These are phyloP conservation scores for Zapornia atra DNA, from an alignment of 2,113 vertebrate genomes.

Conservation along the genomic window DNA sequence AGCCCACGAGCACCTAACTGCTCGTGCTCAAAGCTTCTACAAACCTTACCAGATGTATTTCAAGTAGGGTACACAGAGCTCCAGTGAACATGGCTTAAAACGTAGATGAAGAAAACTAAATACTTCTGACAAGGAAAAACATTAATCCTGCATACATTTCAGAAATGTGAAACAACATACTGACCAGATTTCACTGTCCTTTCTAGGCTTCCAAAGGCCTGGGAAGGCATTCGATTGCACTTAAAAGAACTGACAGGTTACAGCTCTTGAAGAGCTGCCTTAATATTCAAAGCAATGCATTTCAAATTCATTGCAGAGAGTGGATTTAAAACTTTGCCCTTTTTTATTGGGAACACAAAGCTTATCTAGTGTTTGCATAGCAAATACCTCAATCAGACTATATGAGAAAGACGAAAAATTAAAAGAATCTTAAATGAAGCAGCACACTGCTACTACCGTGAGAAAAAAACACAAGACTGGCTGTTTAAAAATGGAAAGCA, in stretches of 20 bases:
- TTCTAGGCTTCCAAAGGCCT: background rate
- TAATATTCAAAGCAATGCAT: background rate
- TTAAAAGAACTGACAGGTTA: background rate
- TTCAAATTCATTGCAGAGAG: background rate
- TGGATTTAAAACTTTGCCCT: background rate
- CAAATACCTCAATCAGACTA: background rate
- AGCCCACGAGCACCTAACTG: background rate
- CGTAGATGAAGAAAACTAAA: fast-evolving
- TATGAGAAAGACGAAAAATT: background rate
- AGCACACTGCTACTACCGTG: background rate
- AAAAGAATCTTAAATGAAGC: background rate
- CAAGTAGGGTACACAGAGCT: background rate
- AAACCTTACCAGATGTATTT: fast-evolving
- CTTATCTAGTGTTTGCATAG: background rate
- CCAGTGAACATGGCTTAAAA: background rate
- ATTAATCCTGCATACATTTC: background rate
- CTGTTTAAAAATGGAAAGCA: slow-evolving; percentile 6
- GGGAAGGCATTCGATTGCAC: background rate
- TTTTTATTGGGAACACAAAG: background rate
- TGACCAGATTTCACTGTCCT: background rate
- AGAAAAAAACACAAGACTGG: background rate
- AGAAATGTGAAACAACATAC: background rate
- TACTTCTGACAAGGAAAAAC: background rate
- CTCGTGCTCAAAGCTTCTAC: background rate
- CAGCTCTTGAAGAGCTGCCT: background rate